A percentile compares a stretch with the other conserved stretches of the same genome.
phyloP scores from a whole-genome alignment of 2,113 vertebrate genomes.

The Psophia crepitans region DNA sequence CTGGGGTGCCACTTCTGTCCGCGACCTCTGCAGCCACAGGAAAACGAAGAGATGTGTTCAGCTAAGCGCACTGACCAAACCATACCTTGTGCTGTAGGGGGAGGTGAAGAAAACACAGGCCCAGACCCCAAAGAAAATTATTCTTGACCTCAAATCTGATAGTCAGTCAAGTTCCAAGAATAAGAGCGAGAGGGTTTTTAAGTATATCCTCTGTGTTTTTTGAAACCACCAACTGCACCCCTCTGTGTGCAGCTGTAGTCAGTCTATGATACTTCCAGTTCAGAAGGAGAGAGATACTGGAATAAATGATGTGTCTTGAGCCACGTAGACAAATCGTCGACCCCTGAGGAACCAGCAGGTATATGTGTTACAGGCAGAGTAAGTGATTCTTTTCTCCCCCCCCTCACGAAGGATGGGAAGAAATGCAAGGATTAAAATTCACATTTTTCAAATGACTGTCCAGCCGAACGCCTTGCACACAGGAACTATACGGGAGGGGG shows the following conservation, averaged over 20 bases:
- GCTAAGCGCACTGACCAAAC: not conserved
- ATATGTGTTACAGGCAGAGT: not conserved
- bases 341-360: not conserved
- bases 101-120: not conserved
- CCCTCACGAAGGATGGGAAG: not conserved
- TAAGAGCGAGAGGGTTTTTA: not conserved
- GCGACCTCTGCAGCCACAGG: not conserved
- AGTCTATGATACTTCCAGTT: not conserved
- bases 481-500: not conserved
- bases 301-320: not conserved
- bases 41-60: not conserved
- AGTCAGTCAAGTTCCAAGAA: not conserved
- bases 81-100: not conserved
- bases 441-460: not conserved
- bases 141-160: not conserved
- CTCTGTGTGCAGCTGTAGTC: accelerated
- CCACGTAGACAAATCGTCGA: accelerated
- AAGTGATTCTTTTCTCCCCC: not conserved
- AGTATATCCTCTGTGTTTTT: not conserved
- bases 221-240: not conserved
- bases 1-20: not conserved
- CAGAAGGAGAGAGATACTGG: not conserved
- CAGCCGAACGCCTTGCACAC: not conserved
- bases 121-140: not conserved
- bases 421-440: not conserved